phyloP scores from a whole-genome alignment of 2,888 invertebrate species.

The Leptopilina syphax region DNA sequence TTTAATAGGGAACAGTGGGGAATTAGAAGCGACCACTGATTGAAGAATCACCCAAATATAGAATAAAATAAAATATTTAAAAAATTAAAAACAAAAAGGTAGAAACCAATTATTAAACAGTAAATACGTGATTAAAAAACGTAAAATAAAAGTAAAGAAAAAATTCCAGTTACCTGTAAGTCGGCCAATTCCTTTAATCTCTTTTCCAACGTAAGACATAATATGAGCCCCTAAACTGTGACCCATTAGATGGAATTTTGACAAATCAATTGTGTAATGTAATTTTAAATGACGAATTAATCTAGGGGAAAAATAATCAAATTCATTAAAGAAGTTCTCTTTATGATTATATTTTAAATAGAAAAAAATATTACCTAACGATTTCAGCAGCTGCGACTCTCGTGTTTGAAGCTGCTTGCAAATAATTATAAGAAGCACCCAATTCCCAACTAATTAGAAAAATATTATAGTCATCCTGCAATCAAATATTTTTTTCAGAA shows the following conservation, averaged over 20 bases:
- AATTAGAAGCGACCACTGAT: no score
- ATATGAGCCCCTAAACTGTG: slow-evolving; percentile 73
- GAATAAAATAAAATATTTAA: no score
- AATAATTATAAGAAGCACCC: slow-evolving; percentile 72
- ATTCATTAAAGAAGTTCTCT: slow-evolving; percentile 40
- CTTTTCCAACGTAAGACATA: slow-evolving; percentile 68
- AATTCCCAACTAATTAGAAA: slow-evolving; percentile 75
- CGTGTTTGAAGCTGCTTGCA: slow-evolving; percentile 62
- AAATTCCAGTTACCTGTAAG: slow-evolving; percentile 77
- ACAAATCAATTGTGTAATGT: slow-evolving; percentile 53
- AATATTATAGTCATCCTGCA: slow-evolving; percentile 74
- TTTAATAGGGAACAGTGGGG: no score
- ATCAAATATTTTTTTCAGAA: background rate
- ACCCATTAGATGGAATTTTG: slow-evolving; percentile 67
- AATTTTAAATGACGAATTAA: slow-evolving; percentile 60
- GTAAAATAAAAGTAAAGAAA: background rate
- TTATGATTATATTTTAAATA: slow-evolving; percentile 36
- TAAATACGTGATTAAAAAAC: background rate
- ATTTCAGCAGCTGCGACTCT: slow-evolving; percentile 70
- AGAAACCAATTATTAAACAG: no score
- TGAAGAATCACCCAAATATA: no score
- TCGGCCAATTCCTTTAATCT: slow-evolving; percentile 69
- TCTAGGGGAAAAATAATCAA: slow-evolving; percentile 52
- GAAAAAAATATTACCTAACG: slow-evolving; percentile 58
- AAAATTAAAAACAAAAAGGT: no score